A percentile compares a stretch with the other conserved stretches of the same genome.
Conservation (phyloP, 2,888 invertebrate genomes). For the Epicampocera succincta region DNA sequence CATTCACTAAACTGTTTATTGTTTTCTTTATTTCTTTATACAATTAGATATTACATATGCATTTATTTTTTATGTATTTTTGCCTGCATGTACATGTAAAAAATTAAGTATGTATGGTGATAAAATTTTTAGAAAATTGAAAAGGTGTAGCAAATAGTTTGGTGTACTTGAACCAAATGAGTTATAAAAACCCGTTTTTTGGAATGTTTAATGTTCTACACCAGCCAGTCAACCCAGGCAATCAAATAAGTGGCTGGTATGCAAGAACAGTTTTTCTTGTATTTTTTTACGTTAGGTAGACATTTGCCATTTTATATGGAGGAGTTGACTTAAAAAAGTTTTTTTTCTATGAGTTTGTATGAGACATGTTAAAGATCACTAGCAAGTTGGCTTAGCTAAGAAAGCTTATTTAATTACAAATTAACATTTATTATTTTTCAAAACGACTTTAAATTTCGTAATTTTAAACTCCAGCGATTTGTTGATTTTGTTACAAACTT, state of each 20-base stretch:
- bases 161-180: constrained; percentile 61
- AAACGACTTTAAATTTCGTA: constrained; percentile 8
- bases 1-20: constrained; percentile 30
- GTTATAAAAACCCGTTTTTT: constrained; percentile 56
- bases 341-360: not conserved
- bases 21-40: constrained; percentile 30
- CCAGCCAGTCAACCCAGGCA: constrained; percentile 27
- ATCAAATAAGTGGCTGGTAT: constrained; percentile 30
- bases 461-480: not conserved
- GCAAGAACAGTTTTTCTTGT: constrained; percentile 51
- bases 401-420: constrained; percentile 10
- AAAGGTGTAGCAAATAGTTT: constrained; percentile 63
- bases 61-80: constrained; percentile 12
- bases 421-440: constrained; percentile 12
- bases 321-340: constrained; percentile 40
- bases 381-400: not conserved
- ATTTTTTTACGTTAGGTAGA: constrained; percentile 2
- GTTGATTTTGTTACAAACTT: constrained; percentile 27
- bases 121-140: constrained; percentile 10
- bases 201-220: constrained; percentile 56
- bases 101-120: constrained; percentile 17
- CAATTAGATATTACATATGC: constrained; percentile 37
- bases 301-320: constrained; percentile 46
- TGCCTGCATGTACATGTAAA: constrained; percentile 10
- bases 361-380: constrained; percentile 22